These are phyloP conservation scores for Tortrix viridana DNA, from an alignment of 2,888 invertebrate species.

Conservation along the genomic window DNA sequence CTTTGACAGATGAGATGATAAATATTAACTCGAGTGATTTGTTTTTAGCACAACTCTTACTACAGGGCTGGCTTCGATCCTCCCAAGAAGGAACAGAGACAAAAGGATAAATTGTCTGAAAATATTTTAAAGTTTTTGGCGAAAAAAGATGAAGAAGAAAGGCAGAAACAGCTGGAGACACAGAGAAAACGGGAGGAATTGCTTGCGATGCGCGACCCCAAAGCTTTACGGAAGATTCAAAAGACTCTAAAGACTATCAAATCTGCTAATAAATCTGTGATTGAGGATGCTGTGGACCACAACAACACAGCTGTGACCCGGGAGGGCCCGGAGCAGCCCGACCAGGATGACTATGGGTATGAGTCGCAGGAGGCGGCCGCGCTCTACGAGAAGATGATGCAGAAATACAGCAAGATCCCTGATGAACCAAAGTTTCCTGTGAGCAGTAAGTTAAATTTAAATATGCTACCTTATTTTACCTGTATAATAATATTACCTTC, in stretches of 20 bases:
- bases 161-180: conserved; percentile 85
- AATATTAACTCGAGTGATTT: conserved; percentile 32
- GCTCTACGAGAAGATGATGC: conserved; percentile 93
- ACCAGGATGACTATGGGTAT: conserved; percentile 96
- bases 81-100: conserved; percentile 90
- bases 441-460: conserved; percentile 57
- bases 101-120: conserved; percentile 87
- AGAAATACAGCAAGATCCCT: conserved; percentile 90
- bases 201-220: conserved; percentile 87
- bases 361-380: conserved; percentile 93
- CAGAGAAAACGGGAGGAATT: conserved; percentile 87
- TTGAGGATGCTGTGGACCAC: conserved; percentile 91
- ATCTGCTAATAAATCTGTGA: conserved; percentile 93
- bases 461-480: background rate
- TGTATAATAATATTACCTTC: too few relatives aligned
- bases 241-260: conserved; percentile 94
- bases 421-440: conserved; percentile 89
- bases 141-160: conserved; percentile 92
- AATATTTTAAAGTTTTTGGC: conserved; percentile 93
- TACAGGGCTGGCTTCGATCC: conserved; percentile 92
- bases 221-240: conserved; percentile 89
- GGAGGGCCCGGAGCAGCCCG: conserved; percentile 90
- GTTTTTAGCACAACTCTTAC: conserved; percentile 77
- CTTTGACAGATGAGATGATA: conserved; percentile 13
- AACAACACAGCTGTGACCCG: conserved; percentile 90